Percentiles rank a stretch among this genome's conserved stretches.
phyloP scores from a whole-genome alignment of 2,797 vertebrate genomes.

The Oophaga sylvatica region DNA sequence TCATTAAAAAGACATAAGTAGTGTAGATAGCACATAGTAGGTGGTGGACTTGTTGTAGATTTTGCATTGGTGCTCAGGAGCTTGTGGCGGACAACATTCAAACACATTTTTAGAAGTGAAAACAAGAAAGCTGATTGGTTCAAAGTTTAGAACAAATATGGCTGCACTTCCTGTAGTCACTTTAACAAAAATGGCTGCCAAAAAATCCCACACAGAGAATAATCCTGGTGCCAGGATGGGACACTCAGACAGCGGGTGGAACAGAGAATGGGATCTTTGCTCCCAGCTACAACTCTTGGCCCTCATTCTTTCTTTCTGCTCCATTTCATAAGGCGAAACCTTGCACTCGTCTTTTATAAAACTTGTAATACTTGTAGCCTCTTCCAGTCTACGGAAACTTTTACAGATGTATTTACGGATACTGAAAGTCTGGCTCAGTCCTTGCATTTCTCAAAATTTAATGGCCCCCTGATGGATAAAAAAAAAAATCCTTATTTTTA shows the following conservation, averaged over 20 bases:
- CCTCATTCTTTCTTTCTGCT: background rate
- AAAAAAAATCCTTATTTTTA: background rate
- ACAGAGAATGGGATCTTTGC: background rate
- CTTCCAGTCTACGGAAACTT: slow-evolving; percentile 2
- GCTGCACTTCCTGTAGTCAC: background rate
- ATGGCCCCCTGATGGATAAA: slow-evolving; percentile 4
- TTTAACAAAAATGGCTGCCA: background rate
- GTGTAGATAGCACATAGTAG: too few relatives aligned
- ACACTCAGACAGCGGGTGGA: background rate
- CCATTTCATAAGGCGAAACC: background rate
- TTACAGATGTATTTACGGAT: background rate
- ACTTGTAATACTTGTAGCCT: background rate
- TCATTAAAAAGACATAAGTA: too few relatives aligned
- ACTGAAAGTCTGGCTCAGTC: background rate
- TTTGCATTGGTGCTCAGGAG: too few relatives aligned
- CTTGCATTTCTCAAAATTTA: background rate
- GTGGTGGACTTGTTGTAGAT: too few relatives aligned
- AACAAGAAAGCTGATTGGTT: background rate
- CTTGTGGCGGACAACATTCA: background rate
- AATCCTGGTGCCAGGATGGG: background rate
- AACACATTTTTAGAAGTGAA: background rate
- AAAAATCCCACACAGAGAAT: background rate
- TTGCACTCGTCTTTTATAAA: background rate
- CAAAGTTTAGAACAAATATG: background rate
- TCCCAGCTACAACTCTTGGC: background rate